Conservation (phyloP, 92 coral and sea anemone species). For the Zoanthus sansibaricus region DNA sequence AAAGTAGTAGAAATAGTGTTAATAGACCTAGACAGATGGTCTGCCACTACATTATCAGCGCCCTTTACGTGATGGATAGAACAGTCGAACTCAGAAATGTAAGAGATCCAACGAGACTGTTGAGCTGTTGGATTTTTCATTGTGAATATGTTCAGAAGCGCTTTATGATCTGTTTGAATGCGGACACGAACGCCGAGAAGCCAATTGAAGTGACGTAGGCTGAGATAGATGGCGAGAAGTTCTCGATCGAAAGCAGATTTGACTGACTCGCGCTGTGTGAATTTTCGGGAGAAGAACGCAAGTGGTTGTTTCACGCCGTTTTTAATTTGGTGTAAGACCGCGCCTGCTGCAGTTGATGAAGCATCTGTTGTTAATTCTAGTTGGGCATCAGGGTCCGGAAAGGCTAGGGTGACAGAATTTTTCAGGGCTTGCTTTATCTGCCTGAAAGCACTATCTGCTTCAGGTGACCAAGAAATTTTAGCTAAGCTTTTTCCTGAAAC, state of each 20-base stretch:
- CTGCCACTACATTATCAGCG: not conserved
- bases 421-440: no score
- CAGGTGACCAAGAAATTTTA: no score
- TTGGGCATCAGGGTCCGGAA: slow-evolving; percentile 24
- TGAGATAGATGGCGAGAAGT: slow-evolving; percentile 40
- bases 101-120: slow-evolving; percentile 40
- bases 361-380: slow-evolving; percentile 40
- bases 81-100: slow-evolving; percentile 60
- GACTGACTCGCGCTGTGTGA: slow-evolving; percentile 29
- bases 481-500: no score
- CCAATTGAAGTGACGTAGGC: slow-evolving; percentile 36
- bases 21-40: slow-evolving; percentile 15
- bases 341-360: slow-evolving; percentile 32
- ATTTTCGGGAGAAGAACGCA: slow-evolving; percentile 52
- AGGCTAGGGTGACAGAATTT: slow-evolving; percentile 32
- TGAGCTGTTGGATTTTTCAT: no score
- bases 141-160: not conserved
- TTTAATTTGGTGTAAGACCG: slow-evolving; percentile 19
- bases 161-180: slow-evolving; percentile 11
- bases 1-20: not conserved
- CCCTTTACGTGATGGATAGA: slow-evolving; percentile 15
- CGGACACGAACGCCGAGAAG: slow-evolving; percentile 46
- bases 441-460: no score
- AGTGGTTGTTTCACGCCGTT: slow-evolving; percentile 42
- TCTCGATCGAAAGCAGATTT: slow-evolving; percentile 62